These are phyloP conservation scores for Branchinecta lindahli DNA, from an alignment of 1,140 invertebrate species.

Conservation along the genomic window DNA sequence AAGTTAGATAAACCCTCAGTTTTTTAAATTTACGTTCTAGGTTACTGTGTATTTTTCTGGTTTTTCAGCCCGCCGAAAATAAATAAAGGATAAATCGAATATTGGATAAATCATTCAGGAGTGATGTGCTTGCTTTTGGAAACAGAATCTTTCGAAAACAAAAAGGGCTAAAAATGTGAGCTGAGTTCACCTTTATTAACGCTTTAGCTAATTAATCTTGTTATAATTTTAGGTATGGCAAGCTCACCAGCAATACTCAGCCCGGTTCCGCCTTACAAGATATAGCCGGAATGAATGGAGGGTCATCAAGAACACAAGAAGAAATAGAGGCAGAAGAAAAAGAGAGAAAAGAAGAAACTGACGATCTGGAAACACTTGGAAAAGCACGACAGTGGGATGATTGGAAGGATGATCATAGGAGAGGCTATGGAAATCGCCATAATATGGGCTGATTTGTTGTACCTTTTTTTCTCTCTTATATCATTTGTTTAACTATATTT, in stretches of 20 bases:
- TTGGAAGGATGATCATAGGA: slow-evolving; percentile 73
- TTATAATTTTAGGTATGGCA: slow-evolving; percentile 18
- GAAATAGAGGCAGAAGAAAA: slow-evolving; percentile 41
- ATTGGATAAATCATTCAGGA: too few species aligned
- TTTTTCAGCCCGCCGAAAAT: too few species aligned
- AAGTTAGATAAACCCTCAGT: too few species aligned
- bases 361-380: slow-evolving; percentile 53
- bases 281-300: slow-evolving; percentile 19
- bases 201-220: not conserved
- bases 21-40: too few species aligned
- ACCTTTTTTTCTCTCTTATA: not conserved
- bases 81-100: too few species aligned
- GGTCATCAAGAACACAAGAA: slow-evolving; percentile 29
- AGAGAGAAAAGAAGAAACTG: slow-evolving; percentile 49
- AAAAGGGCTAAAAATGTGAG: too few species aligned
- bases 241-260: slow-evolving; percentile 26
- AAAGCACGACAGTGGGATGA: slow-evolving; percentile 64
- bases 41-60: too few species aligned
- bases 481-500: too few species aligned
- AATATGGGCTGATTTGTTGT: slow-evolving; percentile 46
- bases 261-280: slow-evolving; percentile 23
- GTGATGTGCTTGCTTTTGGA: too few species aligned
- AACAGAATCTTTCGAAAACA: too few species aligned
- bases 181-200: too few species aligned
- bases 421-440: slow-evolving; percentile 73